Evolutionary conservation across 2,888 invertebrate genomes (phyloP).

Genomic region (Epistrophe grossulariae): DNA sequence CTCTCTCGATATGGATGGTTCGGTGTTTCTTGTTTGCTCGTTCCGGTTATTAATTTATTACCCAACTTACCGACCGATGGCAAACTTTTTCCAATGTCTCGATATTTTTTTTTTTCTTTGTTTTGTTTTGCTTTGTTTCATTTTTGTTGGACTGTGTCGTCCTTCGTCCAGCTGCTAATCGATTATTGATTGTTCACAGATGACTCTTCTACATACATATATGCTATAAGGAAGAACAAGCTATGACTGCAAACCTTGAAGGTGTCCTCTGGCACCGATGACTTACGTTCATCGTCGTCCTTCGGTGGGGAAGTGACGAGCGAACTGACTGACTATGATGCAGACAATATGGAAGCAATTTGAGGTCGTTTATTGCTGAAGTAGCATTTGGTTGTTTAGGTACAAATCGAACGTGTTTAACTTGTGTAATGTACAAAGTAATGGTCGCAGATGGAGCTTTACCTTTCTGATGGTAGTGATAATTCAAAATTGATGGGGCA

Average conservation of each 20-base stretch:
- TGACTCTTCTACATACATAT: constrained; percentile 66
- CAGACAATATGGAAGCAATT: constrained; percentile 74
- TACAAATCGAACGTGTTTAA: constrained; percentile 71
- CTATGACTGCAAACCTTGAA: constrained; percentile 62
- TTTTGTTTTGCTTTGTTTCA: not conserved
- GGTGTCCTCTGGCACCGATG: constrained; percentile 36
- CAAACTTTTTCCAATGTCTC: constrained; percentile 65
- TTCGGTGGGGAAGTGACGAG: constrained; percentile 43
- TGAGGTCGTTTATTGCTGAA: constrained; percentile 75
- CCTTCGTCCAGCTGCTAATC: constrained; percentile 73
- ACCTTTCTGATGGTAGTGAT: constrained; percentile 21
- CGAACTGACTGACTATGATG: constrained; percentile 58
- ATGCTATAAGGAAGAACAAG: constrained; percentile 21
- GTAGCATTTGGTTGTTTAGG: constrained; percentile 61
- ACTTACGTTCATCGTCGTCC: not conserved
- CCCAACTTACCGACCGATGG: constrained; percentile 71
- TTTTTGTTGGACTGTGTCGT: constrained; percentile 16
- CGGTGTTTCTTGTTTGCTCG: constrained; percentile 68
- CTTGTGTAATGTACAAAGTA: constrained; percentile 50
- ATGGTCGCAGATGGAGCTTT: constrained; percentile 40
- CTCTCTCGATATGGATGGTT: constrained; percentile 42
- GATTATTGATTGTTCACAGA: constrained; percentile 75
- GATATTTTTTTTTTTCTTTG: constrained; percentile 10
- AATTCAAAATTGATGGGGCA: constrained; percentile 19
- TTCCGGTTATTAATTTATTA: constrained; percentile 76